A percentile compares a stretch with the other conserved stretches of the same genome.
These are phyloP conservation scores for Drosophila parvula DNA, from an alignment of 1,140 invertebrate species.

Conservation along the genomic window DNA sequence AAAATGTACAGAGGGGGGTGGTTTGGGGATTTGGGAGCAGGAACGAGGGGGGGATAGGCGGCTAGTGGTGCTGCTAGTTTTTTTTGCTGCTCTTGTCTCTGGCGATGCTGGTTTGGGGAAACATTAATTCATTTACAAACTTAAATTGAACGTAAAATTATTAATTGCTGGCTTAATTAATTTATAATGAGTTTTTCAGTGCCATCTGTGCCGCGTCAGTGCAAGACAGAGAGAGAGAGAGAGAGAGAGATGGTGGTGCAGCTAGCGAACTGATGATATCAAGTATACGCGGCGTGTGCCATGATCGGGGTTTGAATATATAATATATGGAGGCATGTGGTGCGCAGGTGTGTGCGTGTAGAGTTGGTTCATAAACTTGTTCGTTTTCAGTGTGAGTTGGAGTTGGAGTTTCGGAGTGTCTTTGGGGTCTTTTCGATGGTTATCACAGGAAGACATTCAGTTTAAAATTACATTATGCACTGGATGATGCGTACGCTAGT, in stretches of 20 bases:
- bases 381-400: slow-evolving; percentile 18
- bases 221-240: slow-evolving; percentile 27
- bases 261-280: slow-evolving; percentile 33
- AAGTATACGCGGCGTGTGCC: slow-evolving; percentile 48
- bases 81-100: slow-evolving; percentile 46
- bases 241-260: slow-evolving; percentile 29
- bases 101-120: slow-evolving; percentile 32
- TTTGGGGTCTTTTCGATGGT: slow-evolving; percentile 56
- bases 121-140: slow-evolving; percentile 73
- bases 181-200: slow-evolving; percentile 73
- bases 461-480: slow-evolving; percentile 81
- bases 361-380: slow-evolving; percentile 7
- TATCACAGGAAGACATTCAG: slow-evolving; percentile 76
- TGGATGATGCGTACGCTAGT: slow-evolving; percentile 79
- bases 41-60: slow-evolving; percentile 11
- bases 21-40: slow-evolving; percentile 4
- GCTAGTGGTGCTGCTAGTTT: slow-evolving; percentile 33
- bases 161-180: slow-evolving; percentile 78
- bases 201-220: slow-evolving; percentile 64
- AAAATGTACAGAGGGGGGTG: slow-evolving; percentile 4
- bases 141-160: slow-evolving; percentile 80
- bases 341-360: slow-evolving; percentile 8
- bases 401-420: slow-evolving; percentile 29
- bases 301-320: slow-evolving; percentile 21
- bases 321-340: background rate